Evolutionary conservation across 2,113 vertebrate genomes (phyloP).

Genomic region (Mustela nigripes): DNA sequence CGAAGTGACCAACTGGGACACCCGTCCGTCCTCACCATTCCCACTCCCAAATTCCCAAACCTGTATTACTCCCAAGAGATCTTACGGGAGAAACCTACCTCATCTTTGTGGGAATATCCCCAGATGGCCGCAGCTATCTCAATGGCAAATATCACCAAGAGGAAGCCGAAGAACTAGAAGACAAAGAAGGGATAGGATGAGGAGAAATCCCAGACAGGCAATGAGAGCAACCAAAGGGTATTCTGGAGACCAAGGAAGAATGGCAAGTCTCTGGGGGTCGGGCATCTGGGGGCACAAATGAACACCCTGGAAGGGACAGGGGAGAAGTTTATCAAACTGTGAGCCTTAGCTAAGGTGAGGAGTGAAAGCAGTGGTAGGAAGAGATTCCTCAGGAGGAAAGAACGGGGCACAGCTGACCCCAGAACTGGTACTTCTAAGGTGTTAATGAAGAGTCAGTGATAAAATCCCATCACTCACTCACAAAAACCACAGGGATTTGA

Average conservation of each 20-base stretch:
- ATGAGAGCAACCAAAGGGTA: not conserved
- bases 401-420: not conserved
- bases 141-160: slow-evolving; percentile 96
- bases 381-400: not conserved
- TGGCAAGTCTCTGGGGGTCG: too few relatives aligned
- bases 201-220: not conserved
- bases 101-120: slow-evolving; percentile 96
- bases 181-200: slow-evolving; percentile 24
- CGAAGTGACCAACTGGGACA: not conserved
- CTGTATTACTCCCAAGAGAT: not conserved
- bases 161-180: slow-evolving; percentile 96
- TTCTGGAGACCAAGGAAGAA: not conserved
- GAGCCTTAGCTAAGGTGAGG: not conserved
- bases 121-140: slow-evolving; percentile 97
- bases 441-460: not conserved
- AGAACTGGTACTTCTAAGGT: not conserved
- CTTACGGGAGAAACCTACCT: slow-evolving; percentile 86
- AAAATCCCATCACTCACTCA: not conserved
- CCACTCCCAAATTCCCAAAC: not conserved
- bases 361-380: not conserved
- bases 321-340: not conserved
- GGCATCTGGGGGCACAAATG: not conserved
- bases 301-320: not conserved
- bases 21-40: not conserved
- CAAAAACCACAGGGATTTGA: not conserved